Conservation (phyloP, 2,797 vertebrate genomes). For the Nyctibius grandis region DNA sequence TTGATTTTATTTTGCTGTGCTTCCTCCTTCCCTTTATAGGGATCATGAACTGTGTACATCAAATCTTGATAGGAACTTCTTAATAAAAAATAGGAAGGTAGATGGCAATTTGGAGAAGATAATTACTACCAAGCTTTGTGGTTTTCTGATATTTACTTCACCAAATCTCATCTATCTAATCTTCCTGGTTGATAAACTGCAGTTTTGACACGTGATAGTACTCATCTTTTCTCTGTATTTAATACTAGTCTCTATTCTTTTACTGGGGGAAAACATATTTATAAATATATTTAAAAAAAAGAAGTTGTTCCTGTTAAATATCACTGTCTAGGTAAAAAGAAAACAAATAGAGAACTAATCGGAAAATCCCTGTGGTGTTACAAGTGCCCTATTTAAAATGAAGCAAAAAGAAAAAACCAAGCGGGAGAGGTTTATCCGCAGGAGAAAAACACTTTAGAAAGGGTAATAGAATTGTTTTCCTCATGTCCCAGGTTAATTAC, state of each 20-base stretch:
- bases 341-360: constrained; percentile 22
- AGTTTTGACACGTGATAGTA: not conserved
- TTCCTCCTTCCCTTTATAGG: not conserved
- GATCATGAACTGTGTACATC: not conserved
- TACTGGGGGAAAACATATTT: not conserved
- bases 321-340: constrained; percentile 24
- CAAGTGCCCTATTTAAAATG: constrained; percentile 51
- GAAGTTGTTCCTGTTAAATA: constrained; percentile 18
- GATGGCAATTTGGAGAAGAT: not conserved
- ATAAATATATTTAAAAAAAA: not conserved
- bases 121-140: not conserved
- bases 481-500: constrained; percentile 72
- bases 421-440: constrained; percentile 60
- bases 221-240: not conserved
- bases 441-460: constrained; percentile 65
- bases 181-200: not conserved
- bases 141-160: not conserved
- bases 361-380: constrained; percentile 14
- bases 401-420: constrained; percentile 51
- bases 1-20: not conserved
- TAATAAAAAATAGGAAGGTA: not conserved
- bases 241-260: not conserved
- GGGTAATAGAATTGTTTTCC: constrained; percentile 68
- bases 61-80: not conserved
- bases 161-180: not conserved